Conservation (phyloP, 1,140 invertebrate genomes). For the Pararge aegeria region DNA sequence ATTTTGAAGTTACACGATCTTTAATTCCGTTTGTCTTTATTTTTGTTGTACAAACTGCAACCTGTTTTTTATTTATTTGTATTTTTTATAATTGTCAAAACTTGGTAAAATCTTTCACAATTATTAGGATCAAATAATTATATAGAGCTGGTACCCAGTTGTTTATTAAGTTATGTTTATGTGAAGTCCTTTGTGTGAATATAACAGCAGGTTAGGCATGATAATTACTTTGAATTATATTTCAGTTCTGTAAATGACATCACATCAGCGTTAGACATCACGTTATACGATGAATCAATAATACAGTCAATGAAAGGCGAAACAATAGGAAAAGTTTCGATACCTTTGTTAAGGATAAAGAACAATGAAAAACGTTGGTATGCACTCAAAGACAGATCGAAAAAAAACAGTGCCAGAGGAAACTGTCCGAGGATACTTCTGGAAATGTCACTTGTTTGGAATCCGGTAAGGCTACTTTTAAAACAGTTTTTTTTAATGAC, state of each 20-base stretch:
- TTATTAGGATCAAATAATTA: no score
- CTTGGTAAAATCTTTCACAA: no score
- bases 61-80: no score
- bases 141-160: no score
- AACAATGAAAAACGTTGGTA: conserved; percentile 71
- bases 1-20: no score
- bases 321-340: conserved; percentile 59
- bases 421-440: conserved; percentile 76
- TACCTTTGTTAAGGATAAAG: conserved; percentile 63
- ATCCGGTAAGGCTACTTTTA: conserved; percentile 55
- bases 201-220: no score
- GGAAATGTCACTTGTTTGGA: conserved; percentile 69
- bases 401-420: conserved; percentile 51
- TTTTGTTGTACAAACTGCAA: no score
- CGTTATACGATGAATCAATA: conserved; percentile 61
- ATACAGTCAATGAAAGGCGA: conserved; percentile 80
- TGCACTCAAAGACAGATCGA: conserved; percentile 56
- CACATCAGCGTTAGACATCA: conserved; percentile 63
- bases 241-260: conserved; percentile 61
- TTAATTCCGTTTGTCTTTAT: no score
- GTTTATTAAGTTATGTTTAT: no score
- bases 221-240: no score
- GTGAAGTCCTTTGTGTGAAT: no score
- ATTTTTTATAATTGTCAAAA: no score
- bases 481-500: conserved; percentile 10